These are phyloP conservation scores for Macropodus opercularis DNA, from an alignment of 2,797 vertebrate species.

Conservation along the genomic window DNA sequence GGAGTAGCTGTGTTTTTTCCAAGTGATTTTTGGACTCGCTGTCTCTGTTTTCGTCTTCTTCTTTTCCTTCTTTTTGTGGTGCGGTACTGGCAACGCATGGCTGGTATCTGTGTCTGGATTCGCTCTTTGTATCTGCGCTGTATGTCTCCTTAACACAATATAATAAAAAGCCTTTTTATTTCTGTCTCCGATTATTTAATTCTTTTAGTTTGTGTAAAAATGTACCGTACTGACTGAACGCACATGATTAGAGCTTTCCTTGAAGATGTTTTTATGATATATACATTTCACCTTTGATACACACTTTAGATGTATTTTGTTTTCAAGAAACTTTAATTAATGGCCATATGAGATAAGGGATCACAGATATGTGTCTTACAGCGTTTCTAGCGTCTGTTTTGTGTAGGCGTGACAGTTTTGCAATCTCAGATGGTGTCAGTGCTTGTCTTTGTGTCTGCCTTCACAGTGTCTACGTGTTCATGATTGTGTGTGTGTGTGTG, in stretches of 20 bases:
- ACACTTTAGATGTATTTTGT: constrained; percentile 15
- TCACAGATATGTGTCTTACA: constrained; percentile 46
- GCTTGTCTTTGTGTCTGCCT: constrained; percentile 59
- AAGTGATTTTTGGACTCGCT: constrained; percentile 71
- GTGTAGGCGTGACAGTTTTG: constrained; percentile 73
- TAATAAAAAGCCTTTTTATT: constrained; percentile 4
- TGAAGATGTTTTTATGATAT: constrained; percentile 4
- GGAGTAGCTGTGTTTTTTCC: constrained; percentile 74
- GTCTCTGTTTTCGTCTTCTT: constrained; percentile 62
- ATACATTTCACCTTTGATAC: constrained; percentile 26
- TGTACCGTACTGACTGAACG: neutral
- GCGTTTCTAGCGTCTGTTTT: constrained; percentile 54
- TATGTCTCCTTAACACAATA: neutral
- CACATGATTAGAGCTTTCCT: neutral
- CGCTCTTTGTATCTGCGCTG: neutral
- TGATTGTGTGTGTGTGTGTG: constrained; percentile 22
- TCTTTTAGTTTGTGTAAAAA: neutral
- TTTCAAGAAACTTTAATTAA: constrained; percentile 53
- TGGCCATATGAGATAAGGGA: constrained; percentile 30
- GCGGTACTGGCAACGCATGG: constrained; percentile 62
- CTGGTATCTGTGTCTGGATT: constrained; percentile 12
- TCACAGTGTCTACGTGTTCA: constrained; percentile 35
- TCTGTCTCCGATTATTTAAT: neutral
- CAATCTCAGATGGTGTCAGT: constrained; percentile 70
- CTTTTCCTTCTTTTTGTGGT: constrained; percentile 64